phyloP scores from a whole-genome alignment of 2,797 vertebrate species.

The Anguilla marmorata region DNA sequence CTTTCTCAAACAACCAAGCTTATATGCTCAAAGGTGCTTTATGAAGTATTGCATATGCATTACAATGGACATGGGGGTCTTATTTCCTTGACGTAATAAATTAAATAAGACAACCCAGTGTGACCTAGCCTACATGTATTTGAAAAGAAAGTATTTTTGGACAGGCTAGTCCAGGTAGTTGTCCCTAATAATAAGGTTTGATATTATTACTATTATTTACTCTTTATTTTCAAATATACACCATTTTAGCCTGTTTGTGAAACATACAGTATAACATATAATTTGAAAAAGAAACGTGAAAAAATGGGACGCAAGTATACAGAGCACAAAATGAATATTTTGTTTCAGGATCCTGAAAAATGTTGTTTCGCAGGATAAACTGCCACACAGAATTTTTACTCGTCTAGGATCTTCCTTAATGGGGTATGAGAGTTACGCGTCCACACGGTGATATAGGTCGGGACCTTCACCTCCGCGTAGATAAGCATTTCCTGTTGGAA shows the following conservation, averaged over 20 bases:
- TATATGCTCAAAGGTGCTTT: neutral
- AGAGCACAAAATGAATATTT: neutral
- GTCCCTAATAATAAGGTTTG: neutral
- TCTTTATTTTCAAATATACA: neutral
- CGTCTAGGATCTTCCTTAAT: neutral
- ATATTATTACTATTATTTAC: neutral
- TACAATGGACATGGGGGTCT: neutral
- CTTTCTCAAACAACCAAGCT: neutral
- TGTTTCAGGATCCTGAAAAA: neutral
- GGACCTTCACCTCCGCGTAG: neutral
- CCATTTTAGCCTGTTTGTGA: neutral
- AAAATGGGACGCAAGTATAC: neutral
- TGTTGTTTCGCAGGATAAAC: neutral
- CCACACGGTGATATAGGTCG: neutral
- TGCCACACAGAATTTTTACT: neutral
- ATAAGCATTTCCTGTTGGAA: neutral
- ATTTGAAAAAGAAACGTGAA: neutral
- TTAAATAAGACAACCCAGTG: neutral
- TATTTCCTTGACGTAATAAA: neutral
- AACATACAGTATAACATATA: neutral
- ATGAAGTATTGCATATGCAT: neutral
- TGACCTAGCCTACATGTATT: neutral
- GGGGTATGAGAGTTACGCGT: neutral
- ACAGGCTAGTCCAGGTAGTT: neutral
- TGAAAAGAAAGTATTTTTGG: neutral